phyloP scores from a whole-genome alignment of 2,797 vertebrate species.

The Sandelia bainsii region DNA sequence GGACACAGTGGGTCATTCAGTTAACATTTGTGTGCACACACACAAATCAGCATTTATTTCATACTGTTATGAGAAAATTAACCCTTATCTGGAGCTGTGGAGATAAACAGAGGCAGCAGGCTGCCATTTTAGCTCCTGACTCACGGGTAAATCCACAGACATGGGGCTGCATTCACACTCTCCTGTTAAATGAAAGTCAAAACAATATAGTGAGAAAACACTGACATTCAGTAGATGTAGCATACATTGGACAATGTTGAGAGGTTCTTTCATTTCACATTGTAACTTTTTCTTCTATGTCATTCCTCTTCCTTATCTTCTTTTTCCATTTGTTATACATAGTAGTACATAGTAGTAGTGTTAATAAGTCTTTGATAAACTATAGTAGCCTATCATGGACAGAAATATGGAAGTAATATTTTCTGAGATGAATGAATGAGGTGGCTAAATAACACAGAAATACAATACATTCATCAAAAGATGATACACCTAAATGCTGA shows the following conservation, averaged over 20 bases:
- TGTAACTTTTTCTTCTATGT: not conserved
- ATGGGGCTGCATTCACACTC: conserved; percentile 14
- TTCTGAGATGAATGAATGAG: not conserved
- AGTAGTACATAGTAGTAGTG: conserved; percentile 1
- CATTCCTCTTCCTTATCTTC: not conserved
- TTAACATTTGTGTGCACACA: conserved; percentile 32
- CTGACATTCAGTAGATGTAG: conserved; percentile 37
- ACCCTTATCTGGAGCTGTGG: conserved; percentile 78
- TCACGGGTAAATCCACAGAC: conserved; percentile 14
- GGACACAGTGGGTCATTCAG: conserved; percentile 55
- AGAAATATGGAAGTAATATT: conserved; percentile 1
- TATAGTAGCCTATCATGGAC: not conserved
- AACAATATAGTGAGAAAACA: conserved; percentile 47
- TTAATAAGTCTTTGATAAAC: not conserved
- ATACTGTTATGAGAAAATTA: conserved; percentile 69
- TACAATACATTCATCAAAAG: not conserved
- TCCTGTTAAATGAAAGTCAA: conserved; percentile 37
- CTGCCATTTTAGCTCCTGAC: conserved; percentile 60
- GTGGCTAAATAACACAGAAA: not conserved
- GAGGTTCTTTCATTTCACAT: conserved; percentile 26
- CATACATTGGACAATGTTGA: conserved; percentile 15
- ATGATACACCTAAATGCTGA: not conserved
- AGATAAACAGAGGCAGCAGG: conserved; percentile 76
- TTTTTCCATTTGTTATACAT: not conserved
- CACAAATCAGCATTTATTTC: conserved; percentile 70